A percentile compares a stretch with the other conserved stretches of the same genome.
Evolutionary conservation across 2,797 vertebrate genomes (phyloP).

Genomic region (Enteromius mattozi): DNA sequence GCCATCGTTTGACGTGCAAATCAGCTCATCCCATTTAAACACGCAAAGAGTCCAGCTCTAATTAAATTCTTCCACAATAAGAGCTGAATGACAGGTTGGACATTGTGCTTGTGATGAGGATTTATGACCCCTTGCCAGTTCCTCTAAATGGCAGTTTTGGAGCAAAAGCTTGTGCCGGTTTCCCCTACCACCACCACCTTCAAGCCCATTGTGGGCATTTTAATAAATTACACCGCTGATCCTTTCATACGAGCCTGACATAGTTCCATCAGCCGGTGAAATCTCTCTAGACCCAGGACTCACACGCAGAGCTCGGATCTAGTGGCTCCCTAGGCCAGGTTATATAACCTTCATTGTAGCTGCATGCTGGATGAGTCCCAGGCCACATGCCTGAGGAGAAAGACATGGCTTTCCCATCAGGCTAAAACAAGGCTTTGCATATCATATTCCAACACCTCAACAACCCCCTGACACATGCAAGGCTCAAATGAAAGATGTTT

Average conservation of each 20-base stretch:
- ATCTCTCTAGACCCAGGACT: constrained; percentile 43
- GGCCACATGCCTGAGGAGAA: constrained; percentile 39
- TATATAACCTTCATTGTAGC: constrained; percentile 54
- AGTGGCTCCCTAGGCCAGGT: constrained; percentile 40
- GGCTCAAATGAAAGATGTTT: constrained; percentile 33
- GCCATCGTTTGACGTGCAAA: constrained; percentile 41
- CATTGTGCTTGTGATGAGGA: constrained; percentile 81
- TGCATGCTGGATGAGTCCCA: constrained; percentile 35
- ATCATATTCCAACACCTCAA: constrained; percentile 45
- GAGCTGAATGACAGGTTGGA: constrained; percentile 77
- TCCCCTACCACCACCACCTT: constrained; percentile 5
- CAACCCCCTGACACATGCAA: constrained; percentile 26
- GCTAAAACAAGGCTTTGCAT: constrained; percentile 52
- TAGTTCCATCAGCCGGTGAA: constrained; percentile 46
- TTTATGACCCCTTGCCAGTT: constrained; percentile 82
- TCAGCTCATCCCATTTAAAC: constrained; percentile 58
- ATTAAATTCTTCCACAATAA: constrained; percentile 80
- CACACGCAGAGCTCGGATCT: constrained; percentile 29
- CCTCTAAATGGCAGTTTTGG: constrained; percentile 80
- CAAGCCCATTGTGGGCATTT: constrained; percentile 67
- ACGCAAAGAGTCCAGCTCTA: constrained; percentile 79
- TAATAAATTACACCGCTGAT: constrained; percentile 74
- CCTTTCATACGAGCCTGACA: constrained; percentile 28
- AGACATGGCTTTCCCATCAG: constrained; percentile 50
- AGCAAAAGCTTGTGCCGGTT: constrained; percentile 51